Conservation (phyloP, 1,140 invertebrate species). For the Cryptotermes secundus region DNA sequence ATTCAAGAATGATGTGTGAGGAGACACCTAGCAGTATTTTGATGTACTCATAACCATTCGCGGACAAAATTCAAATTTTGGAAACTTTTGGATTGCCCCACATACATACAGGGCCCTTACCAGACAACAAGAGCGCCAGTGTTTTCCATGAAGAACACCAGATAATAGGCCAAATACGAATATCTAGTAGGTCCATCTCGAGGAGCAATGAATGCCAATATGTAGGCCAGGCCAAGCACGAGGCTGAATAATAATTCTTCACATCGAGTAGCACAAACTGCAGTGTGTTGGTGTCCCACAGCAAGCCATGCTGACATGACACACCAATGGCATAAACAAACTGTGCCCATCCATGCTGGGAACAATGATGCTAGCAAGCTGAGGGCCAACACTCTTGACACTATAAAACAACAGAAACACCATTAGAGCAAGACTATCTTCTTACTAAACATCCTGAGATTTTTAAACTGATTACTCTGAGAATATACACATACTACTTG, state of each 20-base stretch:
- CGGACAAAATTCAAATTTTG: no score
- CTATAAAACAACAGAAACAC: constrained; percentile 36
- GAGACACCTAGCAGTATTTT: no score
- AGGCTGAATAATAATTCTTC: constrained; percentile 50
- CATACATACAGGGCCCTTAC: constrained; percentile 43
- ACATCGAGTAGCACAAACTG: constrained; percentile 49
- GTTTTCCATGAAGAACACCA: constrained; percentile 54
- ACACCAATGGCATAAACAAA: constrained; percentile 47
- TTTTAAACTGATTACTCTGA: no score
- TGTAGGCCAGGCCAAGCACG: constrained; percentile 50
- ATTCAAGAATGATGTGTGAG: no score
- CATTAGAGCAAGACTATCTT: no score
- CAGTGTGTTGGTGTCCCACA: constrained; percentile 46
- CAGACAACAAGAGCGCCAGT: constrained; percentile 51
- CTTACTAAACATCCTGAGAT: no score
- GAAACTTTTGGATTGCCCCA: no score
- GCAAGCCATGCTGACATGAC: constrained; percentile 49
- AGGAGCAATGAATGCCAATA: constrained; percentile 51
- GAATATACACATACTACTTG: no score
- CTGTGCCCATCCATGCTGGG: constrained; percentile 48
- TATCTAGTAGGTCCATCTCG: constrained; percentile 51
- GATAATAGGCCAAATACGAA: constrained; percentile 51
- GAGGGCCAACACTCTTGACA: constrained; percentile 46
- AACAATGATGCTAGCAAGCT: constrained; percentile 46
- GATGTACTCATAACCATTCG: no score